A percentile compares a stretch with the other conserved stretches of the same genome.
Conservation (phyloP, 2,888 invertebrate genomes). For the Agrotis ipsilon region DNA sequence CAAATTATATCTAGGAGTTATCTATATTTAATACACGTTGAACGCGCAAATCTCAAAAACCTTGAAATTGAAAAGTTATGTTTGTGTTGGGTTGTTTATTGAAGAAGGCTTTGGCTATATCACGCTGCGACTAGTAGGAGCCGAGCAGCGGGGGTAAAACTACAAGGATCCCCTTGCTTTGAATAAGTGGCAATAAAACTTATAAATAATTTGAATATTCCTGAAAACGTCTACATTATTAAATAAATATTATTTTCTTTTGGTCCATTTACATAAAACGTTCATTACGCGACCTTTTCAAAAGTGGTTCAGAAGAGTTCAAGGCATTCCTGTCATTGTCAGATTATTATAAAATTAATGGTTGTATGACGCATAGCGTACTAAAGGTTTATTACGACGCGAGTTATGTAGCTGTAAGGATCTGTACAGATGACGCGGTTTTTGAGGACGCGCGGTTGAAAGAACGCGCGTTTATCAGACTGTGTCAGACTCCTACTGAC, state of each 20-base stretch:
- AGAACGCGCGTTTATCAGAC: too few species aligned
- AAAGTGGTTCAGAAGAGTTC: constrained; percentile 48
- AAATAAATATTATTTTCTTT: background rate
- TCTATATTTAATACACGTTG: too few species aligned
- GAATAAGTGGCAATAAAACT: too few species aligned
- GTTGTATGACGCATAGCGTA: constrained; percentile 43
- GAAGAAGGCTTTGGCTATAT: too few species aligned
- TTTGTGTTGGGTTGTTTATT: too few species aligned
- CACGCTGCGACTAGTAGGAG: too few species aligned
- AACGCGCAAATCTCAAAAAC: too few species aligned
- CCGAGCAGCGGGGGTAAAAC: too few species aligned
- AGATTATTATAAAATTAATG: constrained; percentile 53
- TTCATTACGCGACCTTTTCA: constrained; percentile 39
- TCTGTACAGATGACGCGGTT: background rate
- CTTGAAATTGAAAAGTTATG: too few species aligned
- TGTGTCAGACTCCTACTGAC: too few species aligned
- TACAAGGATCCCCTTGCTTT: too few species aligned
- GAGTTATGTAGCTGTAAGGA: constrained; percentile 19
- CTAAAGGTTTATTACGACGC: constrained; percentile 27
- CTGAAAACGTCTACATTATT: background rate
- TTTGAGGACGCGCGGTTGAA: background rate
- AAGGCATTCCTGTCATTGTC: constrained; percentile 51
- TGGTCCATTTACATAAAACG: constrained; percentile 9
- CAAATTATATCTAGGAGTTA: too few species aligned
- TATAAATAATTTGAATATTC: background rate